A percentile compares a stretch with the other conserved stretches of the same genome.
These are phyloP conservation scores for Fistularia tabacaria DNA, from an alignment of 2,797 vertebrate genomes.

Conservation along the genomic window DNA sequence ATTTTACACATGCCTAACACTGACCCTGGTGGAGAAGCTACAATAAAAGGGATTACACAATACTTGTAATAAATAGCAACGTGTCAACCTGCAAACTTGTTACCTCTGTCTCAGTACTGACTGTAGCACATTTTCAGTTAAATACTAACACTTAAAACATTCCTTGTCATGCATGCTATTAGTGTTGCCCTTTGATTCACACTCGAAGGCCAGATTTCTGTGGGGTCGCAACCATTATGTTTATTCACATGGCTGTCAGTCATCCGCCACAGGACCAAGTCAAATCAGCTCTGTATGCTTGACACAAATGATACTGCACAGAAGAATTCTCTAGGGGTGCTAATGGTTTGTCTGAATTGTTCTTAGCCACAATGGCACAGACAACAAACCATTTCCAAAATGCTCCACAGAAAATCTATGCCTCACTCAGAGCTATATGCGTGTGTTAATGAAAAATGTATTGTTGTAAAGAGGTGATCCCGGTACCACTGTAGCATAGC, in stretches of 20 bases:
- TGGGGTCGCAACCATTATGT: constrained; percentile 43
- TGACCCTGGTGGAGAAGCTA: constrained; percentile 36
- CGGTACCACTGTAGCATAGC: constrained; percentile 28
- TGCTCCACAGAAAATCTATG: constrained; percentile 33
- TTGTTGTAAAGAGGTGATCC: constrained; percentile 25
- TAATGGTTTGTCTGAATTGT: constrained; percentile 61
- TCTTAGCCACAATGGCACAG: constrained; percentile 51
- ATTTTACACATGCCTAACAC: constrained; percentile 37
- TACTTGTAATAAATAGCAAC: constrained; percentile 43
- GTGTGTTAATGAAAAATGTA: constrained; percentile 47
- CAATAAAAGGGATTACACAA: constrained; percentile 46
- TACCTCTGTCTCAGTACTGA: constrained; percentile 10
- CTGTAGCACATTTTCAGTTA: constrained; percentile 23
- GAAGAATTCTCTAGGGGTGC: constrained; percentile 54
- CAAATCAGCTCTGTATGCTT: constrained; percentile 55
- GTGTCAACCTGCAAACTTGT: constrained; percentile 23
- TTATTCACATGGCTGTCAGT: constrained; percentile 57
- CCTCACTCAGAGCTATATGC: constrained; percentile 37
- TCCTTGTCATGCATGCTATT: constrained; percentile 36
- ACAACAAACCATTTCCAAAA: constrained; percentile 59
- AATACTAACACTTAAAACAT: constrained; percentile 52
- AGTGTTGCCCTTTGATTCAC: constrained; percentile 52
- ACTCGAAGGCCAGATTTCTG: constrained; percentile 35
- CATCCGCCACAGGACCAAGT: constrained; percentile 44
- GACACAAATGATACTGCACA: constrained; percentile 61